Percentiles rank a stretch among this genome's conserved stretches.
Conservation (phyloP, 2,888 invertebrate species). For the Megastigmus dorsalis region DNA sequence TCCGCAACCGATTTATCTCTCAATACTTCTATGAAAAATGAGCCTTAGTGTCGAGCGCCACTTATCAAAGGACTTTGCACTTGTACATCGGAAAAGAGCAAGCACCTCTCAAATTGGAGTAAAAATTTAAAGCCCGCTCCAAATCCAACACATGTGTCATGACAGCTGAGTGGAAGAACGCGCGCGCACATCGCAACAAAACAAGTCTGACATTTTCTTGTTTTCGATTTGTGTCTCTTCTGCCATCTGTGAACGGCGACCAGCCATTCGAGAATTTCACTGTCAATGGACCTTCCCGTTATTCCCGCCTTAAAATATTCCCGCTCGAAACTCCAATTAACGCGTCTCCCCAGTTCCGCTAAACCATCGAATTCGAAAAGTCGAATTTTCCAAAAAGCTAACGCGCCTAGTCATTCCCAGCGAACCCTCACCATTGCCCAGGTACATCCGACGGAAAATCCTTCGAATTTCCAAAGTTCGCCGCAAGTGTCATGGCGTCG, state of each 20-base stretch:
- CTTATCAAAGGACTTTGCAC: too few relatives aligned
- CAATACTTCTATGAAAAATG: too few relatives aligned
- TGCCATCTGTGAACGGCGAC: slow-evolving; percentile 70
- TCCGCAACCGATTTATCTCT: too few relatives aligned
- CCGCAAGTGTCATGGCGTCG: slow-evolving; percentile 67
- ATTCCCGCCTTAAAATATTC: slow-evolving; percentile 35
- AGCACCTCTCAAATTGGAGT: too few relatives aligned
- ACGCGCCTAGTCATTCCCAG: not conserved
- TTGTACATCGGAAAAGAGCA: too few relatives aligned
- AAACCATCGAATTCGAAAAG: not conserved
- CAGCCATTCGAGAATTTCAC: slow-evolving; percentile 49
- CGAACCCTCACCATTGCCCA: too few relatives aligned
- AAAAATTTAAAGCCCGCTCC: not conserved
- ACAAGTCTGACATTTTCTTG: slow-evolving; percentile 58
- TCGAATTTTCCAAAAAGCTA: not conserved
- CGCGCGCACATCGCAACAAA: slow-evolving; percentile 58
- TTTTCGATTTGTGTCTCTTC: slow-evolving; percentile 57
- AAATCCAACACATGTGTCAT: slow-evolving; percentile 18
- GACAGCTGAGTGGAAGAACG: slow-evolving; percentile 34
- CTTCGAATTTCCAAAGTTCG: not conserved
- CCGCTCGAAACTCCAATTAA: slow-evolving; percentile 1
- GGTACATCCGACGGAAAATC: not conserved
- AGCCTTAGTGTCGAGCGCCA: too few relatives aligned
- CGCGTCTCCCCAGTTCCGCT: too few relatives aligned
- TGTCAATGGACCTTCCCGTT: slow-evolving; percentile 60